Evolutionary conservation across 2,888 invertebrate genomes (phyloP).

Genomic region (Cephus rjabovi): DNA sequence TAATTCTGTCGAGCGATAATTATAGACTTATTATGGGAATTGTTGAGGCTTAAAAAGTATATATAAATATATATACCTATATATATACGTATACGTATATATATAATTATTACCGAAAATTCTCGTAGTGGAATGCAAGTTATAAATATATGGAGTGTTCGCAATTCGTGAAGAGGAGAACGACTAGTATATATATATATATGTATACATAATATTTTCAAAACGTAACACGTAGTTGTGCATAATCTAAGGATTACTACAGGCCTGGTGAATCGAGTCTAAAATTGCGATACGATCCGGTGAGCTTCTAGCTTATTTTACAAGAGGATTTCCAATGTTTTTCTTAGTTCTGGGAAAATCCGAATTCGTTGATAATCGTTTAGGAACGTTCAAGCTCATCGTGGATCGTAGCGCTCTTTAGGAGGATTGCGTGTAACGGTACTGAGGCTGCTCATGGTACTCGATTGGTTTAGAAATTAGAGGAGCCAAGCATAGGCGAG

Average conservation of each 20-base stretch:
- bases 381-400: background rate
- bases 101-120: constrained; percentile 37
- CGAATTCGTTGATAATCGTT: background rate
- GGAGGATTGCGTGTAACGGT: background rate
- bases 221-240: background rate
- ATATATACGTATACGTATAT: constrained; percentile 38
- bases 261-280: background rate
- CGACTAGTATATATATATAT: background rate
- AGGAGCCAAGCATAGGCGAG: no score
- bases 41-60: constrained; percentile 58
- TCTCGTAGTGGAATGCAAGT: constrained; percentile 46
- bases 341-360: background rate
- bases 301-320: background rate
- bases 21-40: constrained; percentile 56
- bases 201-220: background rate
- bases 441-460: background rate
- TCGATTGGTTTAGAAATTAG: background rate
- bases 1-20: constrained; percentile 13
- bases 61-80: constrained; percentile 18
- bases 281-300: background rate
- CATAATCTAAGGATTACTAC: background rate
- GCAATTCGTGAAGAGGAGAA: background rate
- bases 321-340: background rate
- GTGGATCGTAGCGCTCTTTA: background rate
- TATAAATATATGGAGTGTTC: constrained; percentile 29